These are phyloP conservation scores for Tychaedon coryphoeus DNA, from an alignment of 2,113 vertebrate species.

Conservation along the genomic window DNA sequence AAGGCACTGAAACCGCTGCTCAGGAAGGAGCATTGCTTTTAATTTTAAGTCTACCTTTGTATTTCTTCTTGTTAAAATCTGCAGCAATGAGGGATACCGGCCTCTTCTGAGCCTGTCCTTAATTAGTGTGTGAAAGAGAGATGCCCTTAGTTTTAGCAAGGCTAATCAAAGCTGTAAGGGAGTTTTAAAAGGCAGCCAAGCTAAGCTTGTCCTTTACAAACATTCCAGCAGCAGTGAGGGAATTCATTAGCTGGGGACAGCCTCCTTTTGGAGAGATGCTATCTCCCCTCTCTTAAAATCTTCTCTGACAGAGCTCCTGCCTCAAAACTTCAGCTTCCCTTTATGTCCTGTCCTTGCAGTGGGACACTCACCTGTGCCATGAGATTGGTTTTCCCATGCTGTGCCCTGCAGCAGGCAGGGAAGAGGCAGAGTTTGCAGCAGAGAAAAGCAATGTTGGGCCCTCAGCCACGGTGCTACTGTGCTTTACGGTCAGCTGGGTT, in stretches of 20 bases:
- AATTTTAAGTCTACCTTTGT: slow-evolving; percentile 57
- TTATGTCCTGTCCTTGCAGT: not conserved
- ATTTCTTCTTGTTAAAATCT: slow-evolving; percentile 53
- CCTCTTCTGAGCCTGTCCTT: slow-evolving; percentile 27
- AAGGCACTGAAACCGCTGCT: slow-evolving; percentile 29
- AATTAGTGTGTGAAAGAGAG: slow-evolving; percentile 44
- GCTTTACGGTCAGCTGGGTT: not conserved
- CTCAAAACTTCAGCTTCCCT: not conserved
- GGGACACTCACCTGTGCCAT: rapidly evolving
- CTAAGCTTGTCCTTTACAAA: not conserved
- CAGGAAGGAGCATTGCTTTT: slow-evolving; percentile 49
- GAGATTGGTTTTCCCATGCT: not conserved
- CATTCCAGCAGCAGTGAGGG: not conserved
- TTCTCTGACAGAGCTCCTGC: not conserved
- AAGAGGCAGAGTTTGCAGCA: not conserved
- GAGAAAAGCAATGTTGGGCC: not conserved
- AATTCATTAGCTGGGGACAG: not conserved
- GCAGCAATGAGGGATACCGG: not conserved
- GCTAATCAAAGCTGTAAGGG: slow-evolving; percentile 32
- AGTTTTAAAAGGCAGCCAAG: not conserved
- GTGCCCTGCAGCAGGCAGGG: not conserved
- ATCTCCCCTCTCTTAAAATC: not conserved
- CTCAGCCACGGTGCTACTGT: not conserved
- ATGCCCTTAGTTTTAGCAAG: slow-evolving; percentile 43
- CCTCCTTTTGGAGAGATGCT: not conserved